These are phyloP conservation scores for Perca schrenkii DNA, from an alignment of 2,113 vertebrate genomes.

Conservation along the genomic window DNA sequence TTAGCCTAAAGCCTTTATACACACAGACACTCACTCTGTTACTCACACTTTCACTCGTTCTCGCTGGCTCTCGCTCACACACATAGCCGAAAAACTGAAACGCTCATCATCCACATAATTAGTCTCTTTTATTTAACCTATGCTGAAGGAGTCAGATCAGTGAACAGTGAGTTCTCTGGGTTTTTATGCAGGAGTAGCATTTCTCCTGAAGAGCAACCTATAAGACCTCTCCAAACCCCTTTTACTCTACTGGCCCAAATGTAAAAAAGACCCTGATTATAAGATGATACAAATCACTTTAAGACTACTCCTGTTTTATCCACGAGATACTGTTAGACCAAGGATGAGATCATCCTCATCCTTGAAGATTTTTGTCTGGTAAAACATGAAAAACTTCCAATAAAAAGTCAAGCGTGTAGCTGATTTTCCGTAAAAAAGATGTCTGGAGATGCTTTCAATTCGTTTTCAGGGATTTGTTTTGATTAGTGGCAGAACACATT, in stretches of 20 bases:
- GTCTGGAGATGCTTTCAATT: background rate
- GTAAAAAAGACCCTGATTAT: background rate
- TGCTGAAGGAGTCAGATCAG: constrained; percentile 17
- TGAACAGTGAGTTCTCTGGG: background rate
- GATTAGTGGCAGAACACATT: background rate
- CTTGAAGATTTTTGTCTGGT: background rate
- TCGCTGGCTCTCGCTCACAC: constrained; percentile 10
- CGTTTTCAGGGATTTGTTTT: background rate
- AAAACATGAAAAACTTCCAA: background rate
- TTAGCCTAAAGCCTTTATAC: constrained; percentile 66
- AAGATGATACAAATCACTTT: background rate
- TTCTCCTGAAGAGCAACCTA: background rate
- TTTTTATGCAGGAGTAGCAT: background rate
- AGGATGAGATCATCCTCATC: background rate
- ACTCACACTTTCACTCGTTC: constrained; percentile 27
- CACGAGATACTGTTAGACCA: background rate
- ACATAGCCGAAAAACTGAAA: constrained; percentile 7
- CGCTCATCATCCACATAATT: constrained; percentile 50
- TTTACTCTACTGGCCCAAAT: background rate
- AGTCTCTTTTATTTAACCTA: constrained; percentile 48
- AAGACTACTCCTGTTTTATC: background rate
- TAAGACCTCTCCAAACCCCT: background rate
- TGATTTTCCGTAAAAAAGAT: background rate
- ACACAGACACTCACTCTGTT: constrained; percentile 56
- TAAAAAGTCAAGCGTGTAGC: background rate